Conservation (phyloP, 2,797 vertebrate species). For the Chaetodon trifasciatus region DNA sequence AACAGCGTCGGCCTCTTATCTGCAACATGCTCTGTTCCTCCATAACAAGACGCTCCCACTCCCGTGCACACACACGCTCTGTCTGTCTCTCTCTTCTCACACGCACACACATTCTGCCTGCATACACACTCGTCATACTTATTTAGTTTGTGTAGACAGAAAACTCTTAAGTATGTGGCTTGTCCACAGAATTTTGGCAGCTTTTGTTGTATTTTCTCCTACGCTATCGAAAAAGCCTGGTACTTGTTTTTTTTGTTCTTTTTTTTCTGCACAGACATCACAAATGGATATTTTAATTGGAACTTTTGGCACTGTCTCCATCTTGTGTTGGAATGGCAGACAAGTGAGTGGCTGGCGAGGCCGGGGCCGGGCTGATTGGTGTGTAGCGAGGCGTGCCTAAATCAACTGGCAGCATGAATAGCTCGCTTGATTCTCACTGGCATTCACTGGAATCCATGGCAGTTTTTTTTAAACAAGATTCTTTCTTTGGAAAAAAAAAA, state of each 20-base stretch:
- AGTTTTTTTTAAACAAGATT: slow-evolving; percentile 58
- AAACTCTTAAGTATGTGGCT: slow-evolving; percentile 81
- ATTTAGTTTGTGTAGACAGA: slow-evolving; percentile 78
- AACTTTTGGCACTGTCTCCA: slow-evolving; percentile 86
- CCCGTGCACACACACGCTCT: slow-evolving; percentile 44
- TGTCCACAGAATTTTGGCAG: slow-evolving; percentile 82
- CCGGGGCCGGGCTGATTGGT: slow-evolving; percentile 80
- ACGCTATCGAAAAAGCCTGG: slow-evolving; percentile 75
- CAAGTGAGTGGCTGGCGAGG: slow-evolving; percentile 80
- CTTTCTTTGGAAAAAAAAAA: slow-evolving; percentile 66
- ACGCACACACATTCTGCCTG: slow-evolving; percentile 48
- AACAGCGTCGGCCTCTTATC: slow-evolving; percentile 85
- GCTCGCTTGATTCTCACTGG: slow-evolving; percentile 81
- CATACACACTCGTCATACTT: slow-evolving; percentile 68
- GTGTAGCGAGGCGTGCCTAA: slow-evolving; percentile 84
- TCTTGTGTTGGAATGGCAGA: slow-evolving; percentile 85
- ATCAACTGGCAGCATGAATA: slow-evolving; percentile 85
- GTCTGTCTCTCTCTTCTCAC: slow-evolving; percentile 55
- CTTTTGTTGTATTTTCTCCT: slow-evolving; percentile 80
- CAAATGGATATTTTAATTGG: slow-evolving; percentile 86
- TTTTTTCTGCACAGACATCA: slow-evolving; percentile 77
- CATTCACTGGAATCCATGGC: slow-evolving; percentile 78
- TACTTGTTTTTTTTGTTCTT: slow-evolving; percentile 51
- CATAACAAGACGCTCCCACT: slow-evolving; percentile 83
- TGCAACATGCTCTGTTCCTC: slow-evolving; percentile 86